These are phyloP conservation scores for Sciurus carolinensis DNA, from an alignment of 2,797 vertebrate species.

Conservation along the genomic window DNA sequence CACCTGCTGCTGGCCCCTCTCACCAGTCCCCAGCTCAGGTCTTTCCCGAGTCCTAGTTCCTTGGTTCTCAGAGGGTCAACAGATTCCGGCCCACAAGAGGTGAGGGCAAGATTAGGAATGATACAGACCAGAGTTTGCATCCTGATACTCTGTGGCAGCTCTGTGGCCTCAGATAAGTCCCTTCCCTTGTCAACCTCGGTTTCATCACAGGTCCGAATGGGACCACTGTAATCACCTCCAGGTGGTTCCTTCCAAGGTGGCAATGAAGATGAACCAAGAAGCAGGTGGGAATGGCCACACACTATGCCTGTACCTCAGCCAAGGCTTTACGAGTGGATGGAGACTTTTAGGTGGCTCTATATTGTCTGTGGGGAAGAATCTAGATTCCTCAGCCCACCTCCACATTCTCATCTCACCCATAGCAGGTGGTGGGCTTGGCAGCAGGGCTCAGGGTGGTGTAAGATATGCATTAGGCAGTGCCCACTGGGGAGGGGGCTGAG, in stretches of 20 bases:
- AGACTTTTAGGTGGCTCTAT: not conserved
- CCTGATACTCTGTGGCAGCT: not conserved
- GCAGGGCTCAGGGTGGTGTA: not conserved
- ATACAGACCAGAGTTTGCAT: not conserved
- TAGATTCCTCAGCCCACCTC: not conserved
- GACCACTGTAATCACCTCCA: not conserved
- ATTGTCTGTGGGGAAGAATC: constrained; percentile 2
- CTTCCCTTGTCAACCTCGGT: not conserved
- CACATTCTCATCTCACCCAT: not conserved
- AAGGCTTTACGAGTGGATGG: not conserved
- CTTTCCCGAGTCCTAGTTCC: not conserved
- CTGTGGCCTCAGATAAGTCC: not conserved
- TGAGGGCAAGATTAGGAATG: not conserved
- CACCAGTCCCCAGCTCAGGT: not conserved
- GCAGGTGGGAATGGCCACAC: not conserved
- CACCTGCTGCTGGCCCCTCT: not conserved
- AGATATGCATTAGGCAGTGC: not conserved
- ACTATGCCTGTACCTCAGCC: not conserved
- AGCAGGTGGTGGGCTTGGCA: not conserved
- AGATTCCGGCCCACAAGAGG: not conserved
- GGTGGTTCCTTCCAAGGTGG: not conserved
- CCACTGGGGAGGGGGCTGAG: not conserved
- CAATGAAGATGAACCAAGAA: not conserved
- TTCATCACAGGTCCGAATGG: not conserved
- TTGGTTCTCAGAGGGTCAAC: not conserved